Evolutionary conservation across 2,888 invertebrate genomes (phyloP).

Genomic region (Cantharis lateralis): DNA sequence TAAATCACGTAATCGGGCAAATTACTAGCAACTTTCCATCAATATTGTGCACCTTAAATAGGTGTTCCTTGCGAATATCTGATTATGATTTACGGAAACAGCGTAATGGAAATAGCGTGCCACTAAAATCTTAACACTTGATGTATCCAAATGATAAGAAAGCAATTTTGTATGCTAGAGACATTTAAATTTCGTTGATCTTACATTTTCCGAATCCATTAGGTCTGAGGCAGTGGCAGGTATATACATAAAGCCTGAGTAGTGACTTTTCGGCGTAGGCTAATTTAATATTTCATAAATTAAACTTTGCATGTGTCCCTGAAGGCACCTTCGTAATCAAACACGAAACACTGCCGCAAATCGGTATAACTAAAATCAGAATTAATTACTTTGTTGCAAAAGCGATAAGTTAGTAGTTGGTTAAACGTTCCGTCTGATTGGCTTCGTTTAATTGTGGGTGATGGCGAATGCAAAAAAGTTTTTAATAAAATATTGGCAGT

Average conservation of each 20-base stretch:
- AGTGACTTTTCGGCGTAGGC: neutral
- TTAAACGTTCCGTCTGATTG: neutral
- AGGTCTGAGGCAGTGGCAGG: neutral
- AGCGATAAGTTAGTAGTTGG: neutral
- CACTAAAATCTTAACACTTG: conserved; percentile 14
- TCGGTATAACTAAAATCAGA: conserved; percentile 9
- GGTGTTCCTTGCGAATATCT: conserved; percentile 10
- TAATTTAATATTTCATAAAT: conserved; percentile 17
- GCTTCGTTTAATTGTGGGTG: neutral
- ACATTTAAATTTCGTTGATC: conserved; percentile 17
- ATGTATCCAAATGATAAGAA: conserved; percentile 13
- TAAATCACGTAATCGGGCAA: neutral
- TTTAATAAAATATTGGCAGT: neutral
- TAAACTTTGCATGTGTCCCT: conserved; percentile 8
- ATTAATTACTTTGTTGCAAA: conserved; percentile 11
- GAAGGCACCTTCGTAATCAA: conserved; percentile 11
- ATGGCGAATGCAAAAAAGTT: neutral
- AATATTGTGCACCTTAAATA: neutral
- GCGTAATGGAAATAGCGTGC: conserved; percentile 21
- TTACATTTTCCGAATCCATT: conserved; percentile 8
- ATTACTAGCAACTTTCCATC: too few species aligned
- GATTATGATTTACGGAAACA: conserved; percentile 20
- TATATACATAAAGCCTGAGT: neutral
- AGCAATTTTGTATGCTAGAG: conserved; percentile 8
- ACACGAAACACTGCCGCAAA: conserved; percentile 18